Conservation (phyloP, 2,888 invertebrate species). For the Rhaphigaster nebulosa region DNA sequence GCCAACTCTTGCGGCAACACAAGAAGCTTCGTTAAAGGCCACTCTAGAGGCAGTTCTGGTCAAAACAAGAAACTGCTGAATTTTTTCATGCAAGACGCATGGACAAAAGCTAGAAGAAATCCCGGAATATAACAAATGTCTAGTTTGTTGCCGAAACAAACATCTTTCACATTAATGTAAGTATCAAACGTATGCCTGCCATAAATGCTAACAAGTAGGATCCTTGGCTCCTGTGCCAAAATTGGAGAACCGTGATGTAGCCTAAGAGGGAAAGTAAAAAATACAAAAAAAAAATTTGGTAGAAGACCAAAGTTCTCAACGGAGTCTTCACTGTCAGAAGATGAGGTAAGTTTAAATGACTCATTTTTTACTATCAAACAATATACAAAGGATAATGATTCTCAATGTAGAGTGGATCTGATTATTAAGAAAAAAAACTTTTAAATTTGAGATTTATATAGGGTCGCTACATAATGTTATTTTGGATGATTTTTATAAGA, state of each 20-base stretch:
- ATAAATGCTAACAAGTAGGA: too few relatives aligned
- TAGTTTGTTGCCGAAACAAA: too few relatives aligned
- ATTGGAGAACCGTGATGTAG: too few relatives aligned
- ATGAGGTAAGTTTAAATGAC: background rate
- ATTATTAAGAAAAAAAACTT: background rate
- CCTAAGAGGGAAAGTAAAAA: too few relatives aligned
- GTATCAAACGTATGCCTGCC: too few relatives aligned
- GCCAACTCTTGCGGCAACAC: background rate
- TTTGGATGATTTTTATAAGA: too few relatives aligned
- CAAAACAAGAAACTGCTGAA: background rate
- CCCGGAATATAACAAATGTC: background rate
- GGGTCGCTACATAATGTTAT: constrained; percentile 13
- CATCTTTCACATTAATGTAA: too few relatives aligned
- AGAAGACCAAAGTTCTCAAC: background rate
- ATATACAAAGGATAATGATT: background rate
- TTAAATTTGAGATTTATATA: background rate
- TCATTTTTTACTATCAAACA: background rate
- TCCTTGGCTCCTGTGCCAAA: too few relatives aligned
- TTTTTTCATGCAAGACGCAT: background rate
- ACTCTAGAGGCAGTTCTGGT: background rate
- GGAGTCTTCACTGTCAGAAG: background rate
- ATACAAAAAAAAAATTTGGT: too few relatives aligned
- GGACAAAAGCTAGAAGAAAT: background rate
- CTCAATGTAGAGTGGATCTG: background rate
- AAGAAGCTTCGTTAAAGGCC: background rate